phyloP scores from a whole-genome alignment of 2,888 invertebrate species.

The Himalopsyche kuldschensis region DNA sequence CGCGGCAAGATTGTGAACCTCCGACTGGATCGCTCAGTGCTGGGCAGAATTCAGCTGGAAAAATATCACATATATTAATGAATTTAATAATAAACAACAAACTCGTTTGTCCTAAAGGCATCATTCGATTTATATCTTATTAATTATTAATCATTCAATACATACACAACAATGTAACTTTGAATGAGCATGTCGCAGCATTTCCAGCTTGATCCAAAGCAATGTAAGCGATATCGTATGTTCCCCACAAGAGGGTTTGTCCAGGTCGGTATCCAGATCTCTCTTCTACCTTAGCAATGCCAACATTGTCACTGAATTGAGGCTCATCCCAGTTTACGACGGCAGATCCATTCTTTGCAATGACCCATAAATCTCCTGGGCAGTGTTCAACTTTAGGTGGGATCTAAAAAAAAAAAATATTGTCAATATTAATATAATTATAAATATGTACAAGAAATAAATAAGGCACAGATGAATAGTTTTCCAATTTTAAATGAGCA shows the following conservation, averaged over 20 bases:
- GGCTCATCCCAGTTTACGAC: conserved; percentile 92
- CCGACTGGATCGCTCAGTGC: conserved; percentile 86
- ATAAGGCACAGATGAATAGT: too few species aligned
- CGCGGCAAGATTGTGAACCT: conserved; percentile 88
- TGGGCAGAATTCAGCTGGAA: conserved; percentile 88
- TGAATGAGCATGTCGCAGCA: conserved; percentile 88
- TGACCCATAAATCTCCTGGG: conserved; percentile 92
- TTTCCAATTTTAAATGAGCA: too few species aligned
- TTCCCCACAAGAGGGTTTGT: conserved; percentile 86
- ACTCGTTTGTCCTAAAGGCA: neutral
- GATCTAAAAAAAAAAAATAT: too few species aligned
- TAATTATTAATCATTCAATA: conserved; percentile 38
- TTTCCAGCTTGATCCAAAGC: conserved; percentile 92
- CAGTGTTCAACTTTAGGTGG: conserved; percentile 87
- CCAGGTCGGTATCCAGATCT: conserved; percentile 86
- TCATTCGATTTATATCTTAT: neutral
- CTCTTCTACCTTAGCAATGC: conserved; percentile 76
- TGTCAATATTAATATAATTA: too few species aligned
- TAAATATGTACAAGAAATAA: too few species aligned
- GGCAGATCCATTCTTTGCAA: conserved; percentile 88
- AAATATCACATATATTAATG: neutral
- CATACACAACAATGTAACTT: conserved; percentile 85
- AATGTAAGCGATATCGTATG: conserved; percentile 91
- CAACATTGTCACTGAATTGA: conserved; percentile 86
- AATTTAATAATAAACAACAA: neutral